phyloP scores from a whole-genome alignment of 1,140 invertebrate genomes.

The Chrysoperla carnea region DNA sequence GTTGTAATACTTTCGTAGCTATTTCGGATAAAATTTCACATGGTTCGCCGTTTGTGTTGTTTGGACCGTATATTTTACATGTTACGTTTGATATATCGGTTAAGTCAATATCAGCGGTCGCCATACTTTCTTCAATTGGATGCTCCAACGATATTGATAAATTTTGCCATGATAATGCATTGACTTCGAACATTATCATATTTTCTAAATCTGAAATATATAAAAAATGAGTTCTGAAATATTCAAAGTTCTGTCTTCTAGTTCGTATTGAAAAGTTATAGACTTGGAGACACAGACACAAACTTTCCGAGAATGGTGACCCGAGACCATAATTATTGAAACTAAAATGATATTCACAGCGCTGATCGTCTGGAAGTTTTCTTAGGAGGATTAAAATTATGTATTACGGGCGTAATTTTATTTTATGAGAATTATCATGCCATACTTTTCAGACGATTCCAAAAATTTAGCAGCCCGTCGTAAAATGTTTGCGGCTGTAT shows the following conservation, averaged over 20 bases:
- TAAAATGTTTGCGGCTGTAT: no score
- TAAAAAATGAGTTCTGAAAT: conserved; percentile 8
- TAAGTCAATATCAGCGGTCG: conserved; percentile 79
- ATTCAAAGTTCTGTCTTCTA: neutral
- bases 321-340: no score
- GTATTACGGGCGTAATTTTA: no score
- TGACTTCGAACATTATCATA: conserved; percentile 80
- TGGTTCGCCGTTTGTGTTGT: conserved; percentile 20
- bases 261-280: no score
- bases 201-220: conserved; percentile 48
- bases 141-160: conserved; percentile 84
- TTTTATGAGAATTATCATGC: no score
- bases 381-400: no score
- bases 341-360: no score
- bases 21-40: conserved; percentile 50
- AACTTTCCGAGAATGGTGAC: no score
- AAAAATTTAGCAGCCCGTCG: no score
- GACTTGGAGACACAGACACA: no score
- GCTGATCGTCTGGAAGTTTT: no score
- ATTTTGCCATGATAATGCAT: conserved; percentile 71
- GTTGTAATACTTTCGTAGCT: conserved; percentile 71
- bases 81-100: conserved; percentile 55
- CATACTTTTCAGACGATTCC: no score
- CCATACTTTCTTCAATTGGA: conserved; percentile 79
- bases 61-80: conserved; percentile 34